Base-by-base conservation (phyloP, 2,113 vertebrate genomes). In the Peromyscus maniculatus region DNA sequence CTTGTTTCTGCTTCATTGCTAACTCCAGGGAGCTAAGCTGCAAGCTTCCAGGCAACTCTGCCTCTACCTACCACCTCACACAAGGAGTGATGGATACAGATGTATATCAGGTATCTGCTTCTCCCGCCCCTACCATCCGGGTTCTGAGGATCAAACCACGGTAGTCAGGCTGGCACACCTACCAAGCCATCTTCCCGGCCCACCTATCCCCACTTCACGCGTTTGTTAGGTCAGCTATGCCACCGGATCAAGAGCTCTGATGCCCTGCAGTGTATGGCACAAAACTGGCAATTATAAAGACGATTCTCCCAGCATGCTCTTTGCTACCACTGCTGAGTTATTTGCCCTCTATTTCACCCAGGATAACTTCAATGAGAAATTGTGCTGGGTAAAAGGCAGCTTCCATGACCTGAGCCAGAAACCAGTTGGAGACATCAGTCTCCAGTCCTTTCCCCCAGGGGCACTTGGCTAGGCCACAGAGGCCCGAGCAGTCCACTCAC, bases 401-500 rank as follows among this genome's bases (percentile, higher is more conserved):
- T 49, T 74, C 57, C 22, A 11, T 52, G 67, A 87, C 43, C 66
- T 55, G 89, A 96, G 13, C 71, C 57, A 87, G 2, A 59, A 2
- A 1, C 36, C 39, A 39, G 13, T 17, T 86, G 72, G 67, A 87
- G 52, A 86, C 4, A 1, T 36, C 28, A 5, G 69, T 83, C 79
- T 82, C n/a, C 15, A 82, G 21, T 11, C 64, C 16, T 3, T 52
- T 39, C 62, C 43, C 78, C 67, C 62, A 52, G 2, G 12, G 36
- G 21, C 36, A 77, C 75, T 75, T 33, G 84, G 88, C 31, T 72
- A 43, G 28, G 19, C 78, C 9, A 0, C 0, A 11, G 43, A 59
- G 19, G 33, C 15, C 1, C 0, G 0, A 24, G 62, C 4, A 9
- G 36, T 22, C 7, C 39, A 66, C 84, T 97, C 97, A 99, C 99